Evolutionary conservation across 2,888 invertebrate species (phyloP), one percentile per base, ranked within the genome.

Genomic region (Furcula furcula): DNA sequence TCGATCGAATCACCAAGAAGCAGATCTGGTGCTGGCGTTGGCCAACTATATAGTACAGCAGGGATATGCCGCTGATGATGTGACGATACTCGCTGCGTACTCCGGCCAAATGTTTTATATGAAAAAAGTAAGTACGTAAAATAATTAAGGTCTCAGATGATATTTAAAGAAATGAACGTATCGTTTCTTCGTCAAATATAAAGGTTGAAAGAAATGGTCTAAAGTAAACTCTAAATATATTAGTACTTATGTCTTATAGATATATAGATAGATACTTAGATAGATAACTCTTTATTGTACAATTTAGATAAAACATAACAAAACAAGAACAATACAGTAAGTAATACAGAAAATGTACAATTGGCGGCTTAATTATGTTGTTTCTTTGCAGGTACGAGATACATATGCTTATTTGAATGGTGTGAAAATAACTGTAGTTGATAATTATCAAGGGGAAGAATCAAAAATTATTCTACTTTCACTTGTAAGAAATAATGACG

Each of bases 361-460:
- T 19, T 7, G 21, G 4, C 3, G 7, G 7, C 3, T 3, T 3
- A 5, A n/a, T 5, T 6, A 12, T 1, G 15, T 7, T 4, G 7
- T 25, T 30, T 18, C 14, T 36, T 73, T 65, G n/a, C 55, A 86
- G 86, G 59, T 80, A 68, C 66, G 76, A 1, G 26, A 31, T 1
- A 54, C 55, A 0, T 79, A 80, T 49, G 27, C 55, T 1, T 61
- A 80, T 15, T 66, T 91, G 13, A 41, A 74, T 13, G 79, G 89
- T n/a, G 91, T 94, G 1, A 86, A 91, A 48, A 91, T 94, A 2
- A 90, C 92, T 0, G 92, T 92, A 0, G 91, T 95, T 2, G 95
- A 96, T 65, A 95, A 94, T 65, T 96, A 92, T 62, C 96, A 95
- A 83, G 95, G 95, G 0, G 93, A 95, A 60, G 95, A 95, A 68